Conservation (phyloP, 1,140 invertebrate genomes). For the Trichogramma pretiosum region DNA sequence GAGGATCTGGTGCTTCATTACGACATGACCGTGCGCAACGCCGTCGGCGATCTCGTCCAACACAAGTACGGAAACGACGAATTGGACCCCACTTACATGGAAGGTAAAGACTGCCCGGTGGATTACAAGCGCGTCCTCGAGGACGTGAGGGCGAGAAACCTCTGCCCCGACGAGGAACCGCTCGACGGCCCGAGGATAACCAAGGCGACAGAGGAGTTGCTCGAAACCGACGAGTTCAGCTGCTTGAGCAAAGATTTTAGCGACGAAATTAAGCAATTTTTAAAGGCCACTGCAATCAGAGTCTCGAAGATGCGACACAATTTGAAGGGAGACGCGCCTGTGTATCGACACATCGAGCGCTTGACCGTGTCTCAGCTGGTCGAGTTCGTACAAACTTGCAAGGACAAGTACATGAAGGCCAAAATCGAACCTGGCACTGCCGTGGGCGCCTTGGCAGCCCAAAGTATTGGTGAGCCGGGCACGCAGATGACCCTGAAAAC, state of each 20-base stretch:
- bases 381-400: conserved; percentile 76
- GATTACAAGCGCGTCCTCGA: conserved; percentile 74
- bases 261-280: conserved; percentile 57
- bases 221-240: conserved; percentile 49
- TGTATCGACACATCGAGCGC: conserved; percentile 61
- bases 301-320: conserved; percentile 41
- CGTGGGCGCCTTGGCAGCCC: conserved; percentile 93
- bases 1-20: conserved; percentile 96
- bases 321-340: conserved; percentile 27
- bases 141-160: conserved; percentile 66
- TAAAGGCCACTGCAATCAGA: conserved; percentile 48
- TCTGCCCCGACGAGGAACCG: conserved; percentile 57
- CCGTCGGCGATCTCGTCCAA: conserved; percentile 88
- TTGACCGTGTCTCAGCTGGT: conserved; percentile 74
- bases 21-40: conserved; percentile 92
- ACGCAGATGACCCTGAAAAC: conserved; percentile 99
- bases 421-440: conserved; percentile 90
- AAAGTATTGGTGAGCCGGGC: conserved; percentile 98
- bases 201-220: conserved; percentile 55
- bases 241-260: conserved; percentile 68
- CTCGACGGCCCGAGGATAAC: conserved; percentile 47
- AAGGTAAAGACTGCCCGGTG: conserved; percentile 83
- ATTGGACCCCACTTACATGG: conserved; percentile 93
- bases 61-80: conserved; percentile 92
- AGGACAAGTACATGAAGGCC: conserved; percentile 78